Conservation (phyloP, 2,113 vertebrate genomes). For the Nematolebias whitei region DNA sequence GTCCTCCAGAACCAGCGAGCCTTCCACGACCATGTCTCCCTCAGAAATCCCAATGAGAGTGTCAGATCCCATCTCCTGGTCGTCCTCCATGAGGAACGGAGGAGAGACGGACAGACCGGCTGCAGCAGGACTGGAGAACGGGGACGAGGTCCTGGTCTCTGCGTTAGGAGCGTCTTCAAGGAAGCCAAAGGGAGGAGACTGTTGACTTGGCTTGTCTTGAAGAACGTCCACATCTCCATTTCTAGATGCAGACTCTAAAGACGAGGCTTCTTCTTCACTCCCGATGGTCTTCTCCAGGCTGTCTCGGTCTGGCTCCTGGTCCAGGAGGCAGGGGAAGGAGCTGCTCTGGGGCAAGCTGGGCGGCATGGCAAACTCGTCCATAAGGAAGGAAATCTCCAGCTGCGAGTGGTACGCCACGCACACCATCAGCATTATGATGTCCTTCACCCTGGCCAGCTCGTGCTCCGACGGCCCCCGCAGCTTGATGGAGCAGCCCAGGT, state of each 20-base stretch:
- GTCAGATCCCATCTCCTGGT: slow-evolving; percentile 64
- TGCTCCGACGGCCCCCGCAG: slow-evolving; percentile 93
- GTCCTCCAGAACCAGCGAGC: slow-evolving; percentile 55
- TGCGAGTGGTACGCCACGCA: slow-evolving; percentile 98
- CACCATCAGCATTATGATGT: slow-evolving; percentile 95
- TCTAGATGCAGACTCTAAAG: slow-evolving; percentile 62
- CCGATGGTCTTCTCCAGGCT: slow-evolving; percentile 36
- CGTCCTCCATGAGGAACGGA: slow-evolving; percentile 80
- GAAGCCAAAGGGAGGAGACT: slow-evolving; percentile 1
- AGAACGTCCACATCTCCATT: slow-evolving; percentile 45
- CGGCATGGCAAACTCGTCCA: slow-evolving; percentile 99
- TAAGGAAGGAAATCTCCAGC: slow-evolving; percentile 98
- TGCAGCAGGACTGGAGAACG: slow-evolving; percentile 37
- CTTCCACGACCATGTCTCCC: slow-evolving; percentile 27
- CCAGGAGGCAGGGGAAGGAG: slow-evolving; percentile 89
- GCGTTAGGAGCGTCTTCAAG: slow-evolving; percentile 4
- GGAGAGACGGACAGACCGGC: slow-evolving; percentile 67
- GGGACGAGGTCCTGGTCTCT: slow-evolving; percentile 60
- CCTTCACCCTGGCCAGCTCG: slow-evolving; percentile 94
- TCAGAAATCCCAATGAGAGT: slow-evolving; percentile 24
- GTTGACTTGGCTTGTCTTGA: slow-evolving; percentile 12
- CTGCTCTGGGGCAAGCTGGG: slow-evolving; percentile 85
- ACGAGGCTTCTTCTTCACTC: slow-evolving; percentile 56
- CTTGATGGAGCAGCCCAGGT: slow-evolving; percentile 95
- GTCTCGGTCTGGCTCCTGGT: slow-evolving; percentile 57